Evolutionary conservation across 2,888 invertebrate species (phyloP).

Genomic region (Seira sanloemensis): DNA sequence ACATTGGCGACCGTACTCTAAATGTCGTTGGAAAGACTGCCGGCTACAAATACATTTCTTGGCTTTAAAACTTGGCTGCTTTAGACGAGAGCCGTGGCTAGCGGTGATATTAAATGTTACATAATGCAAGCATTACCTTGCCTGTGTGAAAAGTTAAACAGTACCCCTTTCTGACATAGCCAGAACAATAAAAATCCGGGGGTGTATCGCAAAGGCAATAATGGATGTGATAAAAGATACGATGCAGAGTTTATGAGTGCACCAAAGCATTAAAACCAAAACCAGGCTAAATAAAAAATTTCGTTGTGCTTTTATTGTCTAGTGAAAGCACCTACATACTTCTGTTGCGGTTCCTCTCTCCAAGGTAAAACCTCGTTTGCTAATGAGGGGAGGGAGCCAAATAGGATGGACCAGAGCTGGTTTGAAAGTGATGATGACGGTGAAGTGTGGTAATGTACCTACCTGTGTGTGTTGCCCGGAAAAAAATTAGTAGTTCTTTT

Average conservation of each 20-base stretch:
- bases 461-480: no score
- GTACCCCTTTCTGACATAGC: not conserved
- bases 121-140: not conserved
- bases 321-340: not conserved
- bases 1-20: no score
- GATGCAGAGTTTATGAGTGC: constrained; percentile 33
- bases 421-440: not conserved
- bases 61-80: no score
- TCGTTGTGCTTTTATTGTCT: not conserved
- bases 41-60: not conserved
- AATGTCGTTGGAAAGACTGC: no score
- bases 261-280: constrained; percentile 22
- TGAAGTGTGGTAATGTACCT: not conserved
- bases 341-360: not conserved
- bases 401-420: not conserved
- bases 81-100: no score
- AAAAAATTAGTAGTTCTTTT: no score
- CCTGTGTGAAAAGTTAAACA: not conserved
- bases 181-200: not conserved
- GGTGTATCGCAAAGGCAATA: constrained; percentile 19
- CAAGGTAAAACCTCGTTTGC: not conserved
- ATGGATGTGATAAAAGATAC: constrained; percentile 43
- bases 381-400: not conserved
- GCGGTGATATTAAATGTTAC: no score
- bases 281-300: no score